Base-by-base conservation (phyloP, 2,113 vertebrate genomes). In the Poecile atricapillus region DNA sequence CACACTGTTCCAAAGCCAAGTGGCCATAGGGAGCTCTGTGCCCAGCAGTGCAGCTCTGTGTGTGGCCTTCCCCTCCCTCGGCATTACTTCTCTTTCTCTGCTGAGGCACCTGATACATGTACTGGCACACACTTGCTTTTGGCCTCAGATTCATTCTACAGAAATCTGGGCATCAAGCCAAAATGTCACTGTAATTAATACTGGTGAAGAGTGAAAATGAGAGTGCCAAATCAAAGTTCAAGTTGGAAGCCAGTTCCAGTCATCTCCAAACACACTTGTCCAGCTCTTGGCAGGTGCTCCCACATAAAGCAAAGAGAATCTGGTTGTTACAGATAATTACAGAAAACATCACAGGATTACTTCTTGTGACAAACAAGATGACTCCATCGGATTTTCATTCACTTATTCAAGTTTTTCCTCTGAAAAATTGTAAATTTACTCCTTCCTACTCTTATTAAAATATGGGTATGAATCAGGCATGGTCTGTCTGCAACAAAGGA, bases 1-100 rank as follows among this genome's bases (percentile, higher is more conserved):
- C 20, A 37, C 0, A 4, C 3, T 12, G 3, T 53, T 74, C 3
- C 23, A 55, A 78, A 93, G 39, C 7, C 27, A 71, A n/a, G 24
- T 9, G 39, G 23, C 44, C 37, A 14, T 4, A 11, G 33, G 28
- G 7, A 21, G 18, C 15, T 47, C 23, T 17, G 14, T 10, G 27
- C 15, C 39, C 27, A 63, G n/a, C 30, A n/a, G 23, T 0, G 0
- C 83, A 76, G 28, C 50, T 16, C 35, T 25, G 22, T 0, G 0
- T 24, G 16, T 24, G 25, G 19, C 47, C 24, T 30, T 37, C 37
- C 25, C 7, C 17, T 74, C 15, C 27, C 43, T 50, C 33, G 37
- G 33, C 17, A 17, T 20, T 23, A 17, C 28, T 76, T 35, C 30
- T 76, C 28, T 53, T 67, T 43, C 23, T 18, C 23, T 37, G 33